A percentile compares a stretch with the other conserved stretches of the same genome.
Evolutionary conservation across 1,140 invertebrate genomes (phyloP).

Genomic region (Mesaphorura yosii): DNA sequence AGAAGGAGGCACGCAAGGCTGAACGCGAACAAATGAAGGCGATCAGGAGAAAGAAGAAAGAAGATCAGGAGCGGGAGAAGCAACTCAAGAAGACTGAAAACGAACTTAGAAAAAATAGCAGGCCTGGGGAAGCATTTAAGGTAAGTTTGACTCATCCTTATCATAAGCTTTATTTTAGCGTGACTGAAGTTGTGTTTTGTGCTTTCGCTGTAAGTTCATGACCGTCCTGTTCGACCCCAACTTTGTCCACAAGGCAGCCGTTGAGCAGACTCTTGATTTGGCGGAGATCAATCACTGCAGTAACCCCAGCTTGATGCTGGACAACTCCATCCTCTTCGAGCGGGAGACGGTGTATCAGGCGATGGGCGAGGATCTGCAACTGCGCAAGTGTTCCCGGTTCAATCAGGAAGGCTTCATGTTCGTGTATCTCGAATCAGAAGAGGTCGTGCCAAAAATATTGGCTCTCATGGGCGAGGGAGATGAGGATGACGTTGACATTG

Average conservation of each 20-base stretch:
- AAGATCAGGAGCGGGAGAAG: conserved; percentile 14
- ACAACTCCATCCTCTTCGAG: conserved; percentile 20
- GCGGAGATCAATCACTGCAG: conserved; percentile 10
- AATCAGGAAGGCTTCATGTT: conserved; percentile 20
- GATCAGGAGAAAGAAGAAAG: conserved; percentile 1
- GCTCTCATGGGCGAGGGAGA: conserved; percentile 3
- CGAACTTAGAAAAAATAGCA: conserved; percentile 15
- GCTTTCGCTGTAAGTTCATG: conserved; percentile 17
- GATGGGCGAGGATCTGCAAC: conserved; percentile 24
- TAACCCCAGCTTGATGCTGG: conserved; percentile 2
- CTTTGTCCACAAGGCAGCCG: conserved; percentile 3
- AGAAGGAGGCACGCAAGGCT: neutral
- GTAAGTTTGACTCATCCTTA: conserved; percentile 6
- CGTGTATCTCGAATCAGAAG: conserved; percentile 14
- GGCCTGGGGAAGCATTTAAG: conserved; percentile 22
- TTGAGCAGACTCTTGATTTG: conserved; percentile 6
- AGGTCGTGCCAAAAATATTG: conserved; percentile 10
- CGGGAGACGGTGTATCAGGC: conserved; percentile 12
- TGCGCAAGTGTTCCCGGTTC: conserved; percentile 10
- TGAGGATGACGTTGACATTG: conserved; percentile 7
- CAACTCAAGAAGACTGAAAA: conserved; percentile 13
- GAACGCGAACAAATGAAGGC: conserved; percentile 8
- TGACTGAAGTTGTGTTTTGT: neutral
- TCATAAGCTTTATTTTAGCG: neutral
- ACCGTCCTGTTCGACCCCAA: conserved; percentile 11